A percentile compares a stretch with the other conserved stretches of the same genome.
phyloP scores from a whole-genome alignment of 2,113 vertebrate species.

The Grammomys surdaster region DNA sequence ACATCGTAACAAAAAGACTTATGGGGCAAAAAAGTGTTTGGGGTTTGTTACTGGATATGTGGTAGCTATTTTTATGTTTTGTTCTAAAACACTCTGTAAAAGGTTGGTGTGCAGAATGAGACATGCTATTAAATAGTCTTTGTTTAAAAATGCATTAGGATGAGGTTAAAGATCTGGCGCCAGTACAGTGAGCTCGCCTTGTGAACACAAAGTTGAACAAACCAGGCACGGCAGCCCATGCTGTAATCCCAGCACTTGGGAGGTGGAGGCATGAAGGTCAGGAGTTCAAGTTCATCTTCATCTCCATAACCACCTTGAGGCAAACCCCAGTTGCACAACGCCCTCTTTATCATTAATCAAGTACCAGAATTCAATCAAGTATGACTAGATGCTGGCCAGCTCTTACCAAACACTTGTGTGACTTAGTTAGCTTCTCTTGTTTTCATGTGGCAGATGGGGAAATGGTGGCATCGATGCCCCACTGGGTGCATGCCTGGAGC shows the following conservation, averaged over 20 bases:
- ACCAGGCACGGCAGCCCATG: neutral
- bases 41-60: neutral
- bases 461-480: too few species aligned
- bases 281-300: neutral
- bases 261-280: neutral
- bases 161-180: neutral
- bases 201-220: neutral
- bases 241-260: neutral
- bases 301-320: neutral
- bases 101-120: neutral
- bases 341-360: neutral
- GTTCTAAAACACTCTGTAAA: neutral
- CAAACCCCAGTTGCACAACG: neutral
- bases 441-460: neutral
- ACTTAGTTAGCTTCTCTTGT: neutral
- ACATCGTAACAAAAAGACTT: neutral
- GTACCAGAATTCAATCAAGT: neutral
- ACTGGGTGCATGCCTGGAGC: too few species aligned
- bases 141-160: neutral
- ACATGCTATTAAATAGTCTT: neutral
- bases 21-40: neutral
- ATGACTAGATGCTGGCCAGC: neutral
- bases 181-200: neutral
- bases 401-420: neutral
- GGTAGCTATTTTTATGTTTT: constrained; percentile 12